Base-by-base conservation (phyloP, 2,797 vertebrate genomes). In the Micromesistius poutassou region DNA sequence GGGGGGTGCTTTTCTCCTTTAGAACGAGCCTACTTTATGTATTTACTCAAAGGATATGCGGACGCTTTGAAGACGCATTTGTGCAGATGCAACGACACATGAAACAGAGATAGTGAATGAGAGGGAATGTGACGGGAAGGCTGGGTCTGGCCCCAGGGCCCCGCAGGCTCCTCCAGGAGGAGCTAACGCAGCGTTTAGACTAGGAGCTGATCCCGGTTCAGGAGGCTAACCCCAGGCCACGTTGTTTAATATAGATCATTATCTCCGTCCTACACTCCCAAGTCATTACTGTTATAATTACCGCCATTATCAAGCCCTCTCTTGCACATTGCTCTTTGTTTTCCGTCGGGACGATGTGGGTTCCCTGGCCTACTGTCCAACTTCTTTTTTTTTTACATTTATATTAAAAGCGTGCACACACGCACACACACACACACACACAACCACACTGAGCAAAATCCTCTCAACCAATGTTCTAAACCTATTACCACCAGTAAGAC, bases 221-320 rank as follows among this genome's bases (percentile, higher is more conserved):
- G 73, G 68, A 62, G 84, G 25, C 82, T 90, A 86, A 92, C 92
- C 90, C 77, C 74, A 86, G 89, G 91, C 88, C 77, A 86, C 86
- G 81, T 80, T 88, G 85, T 91, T 90, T 89, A 89, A 92, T 92
- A 90, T 83, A 90, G 87, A 90, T 89, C 81, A 89, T 88, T 86
- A 91, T 89, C 89, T 84, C 36, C 28, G 3, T 80, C 85, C 74
- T 78, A 78, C 70, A 76, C 68, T 77, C 62, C 83, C 77, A 83
- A 80, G 79, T 86, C 86, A 83, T 87, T 83, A 83, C 72, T 75
- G 80, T 86, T 80, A 87, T 81, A 87, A 88, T 84, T 81, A 80
- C 62, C 72, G 76, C 76, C 78, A 74, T 79, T 80, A 76, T 77
- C 75, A 77, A 19, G 62, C 36, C 66, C 33, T 79, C 71, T 72